A percentile compares a stretch with the other conserved stretches of the same genome.
These are phyloP conservation scores for Aplysina aerophoba DNA, from an alignment of 37 sponge, comb jelly and placozoan genomes.

Conservation along the genomic window DNA sequence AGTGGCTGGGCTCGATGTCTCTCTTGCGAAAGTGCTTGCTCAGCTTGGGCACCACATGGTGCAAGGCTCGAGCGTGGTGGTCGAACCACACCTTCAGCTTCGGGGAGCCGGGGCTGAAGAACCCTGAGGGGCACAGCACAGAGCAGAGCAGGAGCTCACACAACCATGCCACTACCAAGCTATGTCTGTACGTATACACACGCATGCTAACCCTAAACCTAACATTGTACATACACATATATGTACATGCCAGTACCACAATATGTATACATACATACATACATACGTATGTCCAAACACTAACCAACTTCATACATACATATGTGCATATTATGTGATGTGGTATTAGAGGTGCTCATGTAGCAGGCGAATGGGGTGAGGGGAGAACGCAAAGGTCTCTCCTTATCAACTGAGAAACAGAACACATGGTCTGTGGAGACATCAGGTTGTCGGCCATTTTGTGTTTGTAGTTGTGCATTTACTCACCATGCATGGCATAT, in stretches of 20 bases:
- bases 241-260: neutral
- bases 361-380: too few species aligned
- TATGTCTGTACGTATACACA: neutral
- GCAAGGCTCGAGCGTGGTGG: slow-evolving; percentile 65
- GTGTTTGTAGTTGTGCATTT: neutral
- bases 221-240: neutral
- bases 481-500: slow-evolving; percentile 92
- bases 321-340: too few species aligned
- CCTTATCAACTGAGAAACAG: too few species aligned
- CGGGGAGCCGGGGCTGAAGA: slow-evolving; percentile 84
- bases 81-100: slow-evolving; percentile 82
- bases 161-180: neutral
- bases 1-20: slow-evolving; percentile 74
- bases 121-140: slow-evolving; percentile 18
- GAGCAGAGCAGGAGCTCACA: neutral
- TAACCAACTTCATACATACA: too few species aligned
- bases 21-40: slow-evolving; percentile 83
- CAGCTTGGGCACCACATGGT: slow-evolving; percentile 78
- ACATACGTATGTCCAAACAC: too few species aligned
- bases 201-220: neutral
- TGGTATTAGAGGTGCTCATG: too few species aligned
- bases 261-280: too few species aligned
- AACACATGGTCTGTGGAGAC: too few species aligned
- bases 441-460: too few species aligned
- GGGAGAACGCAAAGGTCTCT: too few species aligned